Evolutionary conservation across 1,140 invertebrate species (phyloP).

Genomic region (Uloborus diversus): DNA sequence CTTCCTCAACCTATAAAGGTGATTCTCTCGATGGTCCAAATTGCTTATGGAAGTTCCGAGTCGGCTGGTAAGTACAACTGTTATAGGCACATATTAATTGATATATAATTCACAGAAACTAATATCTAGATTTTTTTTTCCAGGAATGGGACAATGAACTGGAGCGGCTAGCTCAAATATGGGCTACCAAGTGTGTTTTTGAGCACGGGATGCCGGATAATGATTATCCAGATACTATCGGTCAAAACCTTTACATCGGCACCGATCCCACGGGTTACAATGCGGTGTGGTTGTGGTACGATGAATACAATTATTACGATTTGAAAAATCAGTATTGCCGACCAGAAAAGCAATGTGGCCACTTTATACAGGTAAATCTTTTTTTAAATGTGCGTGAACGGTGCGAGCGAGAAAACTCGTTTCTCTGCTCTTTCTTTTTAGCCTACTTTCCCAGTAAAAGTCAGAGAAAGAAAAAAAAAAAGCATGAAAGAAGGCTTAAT

Average conservation of each 20-base stretch:
- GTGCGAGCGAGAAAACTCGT: no score
- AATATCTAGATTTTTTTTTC: background rate
- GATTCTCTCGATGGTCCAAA: no score
- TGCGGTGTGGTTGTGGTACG: conserved; percentile 19
- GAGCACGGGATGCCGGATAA: conserved; percentile 11
- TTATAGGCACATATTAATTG: no score
- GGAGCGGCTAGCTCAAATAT: conserved; percentile 7
- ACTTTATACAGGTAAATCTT: conserved; percentile 21
- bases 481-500: no score
- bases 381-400: background rate
- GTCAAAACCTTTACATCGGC: conserved; percentile 33
- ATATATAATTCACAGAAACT: no score
- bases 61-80: no score
- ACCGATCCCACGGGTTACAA: conserved; percentile 1
- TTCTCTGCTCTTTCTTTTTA: no score
- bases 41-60: no score
- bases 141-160: conserved; percentile 39
- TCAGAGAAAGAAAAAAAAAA: no score
- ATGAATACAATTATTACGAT: conserved; percentile 30
- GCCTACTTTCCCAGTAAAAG: no score
- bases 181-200: conserved; percentile 6
- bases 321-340: background rate
- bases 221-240: conserved; percentile 13
- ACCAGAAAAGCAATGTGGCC: conserved; percentile 7
- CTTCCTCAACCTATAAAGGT: no score